Percentiles rank a stretch among this genome's conserved stretches.
phyloP scores from a whole-genome alignment of 2,797 vertebrate genomes.

The Paramormyrops hopkinsi region DNA sequence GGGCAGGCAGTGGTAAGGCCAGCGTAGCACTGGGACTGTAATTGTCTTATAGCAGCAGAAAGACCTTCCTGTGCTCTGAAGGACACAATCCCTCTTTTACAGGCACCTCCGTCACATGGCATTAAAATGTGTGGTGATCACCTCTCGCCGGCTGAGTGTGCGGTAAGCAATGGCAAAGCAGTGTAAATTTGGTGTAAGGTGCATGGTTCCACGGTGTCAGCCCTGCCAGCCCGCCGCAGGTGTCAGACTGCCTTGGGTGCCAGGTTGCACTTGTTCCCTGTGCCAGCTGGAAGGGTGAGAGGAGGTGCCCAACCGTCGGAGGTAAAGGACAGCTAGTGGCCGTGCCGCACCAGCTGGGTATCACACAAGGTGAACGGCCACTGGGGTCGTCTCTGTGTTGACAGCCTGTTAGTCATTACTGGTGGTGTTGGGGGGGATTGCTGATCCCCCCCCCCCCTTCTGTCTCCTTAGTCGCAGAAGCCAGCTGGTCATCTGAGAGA shows the following conservation, averaged over 20 bases:
- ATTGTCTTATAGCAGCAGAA: slow-evolving; percentile 1
- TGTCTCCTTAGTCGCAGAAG: neutral
- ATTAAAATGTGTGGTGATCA: neutral
- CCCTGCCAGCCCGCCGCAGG: neutral
- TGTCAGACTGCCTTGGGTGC: neutral
- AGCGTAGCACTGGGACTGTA: neutral
- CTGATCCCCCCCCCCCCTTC: neutral
- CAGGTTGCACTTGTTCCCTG: neutral
- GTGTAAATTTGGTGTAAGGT: neutral
- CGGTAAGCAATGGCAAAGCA: neutral
- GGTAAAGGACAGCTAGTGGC: neutral
- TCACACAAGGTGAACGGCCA: neutral
- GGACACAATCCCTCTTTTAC: slow-evolving; percentile 2
- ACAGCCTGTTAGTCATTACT: neutral
- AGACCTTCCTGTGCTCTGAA: neutral
- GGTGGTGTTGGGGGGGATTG: neutral
- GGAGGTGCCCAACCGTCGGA: neutral
- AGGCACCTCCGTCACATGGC: neutral
- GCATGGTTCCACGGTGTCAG: neutral
- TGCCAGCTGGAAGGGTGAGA: slow-evolving; percentile 13
- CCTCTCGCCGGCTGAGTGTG: neutral
- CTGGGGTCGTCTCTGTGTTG: neutral
- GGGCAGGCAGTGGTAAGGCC: slow-evolving; percentile 24
- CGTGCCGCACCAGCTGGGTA: slow-evolving; percentile 3
- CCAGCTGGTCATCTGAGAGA: neutral